Evolutionary conservation across 2,797 vertebrate genomes (phyloP), one percentile per base, ranked within the genome.

Genomic region (Choloepus didactylus): DNA sequence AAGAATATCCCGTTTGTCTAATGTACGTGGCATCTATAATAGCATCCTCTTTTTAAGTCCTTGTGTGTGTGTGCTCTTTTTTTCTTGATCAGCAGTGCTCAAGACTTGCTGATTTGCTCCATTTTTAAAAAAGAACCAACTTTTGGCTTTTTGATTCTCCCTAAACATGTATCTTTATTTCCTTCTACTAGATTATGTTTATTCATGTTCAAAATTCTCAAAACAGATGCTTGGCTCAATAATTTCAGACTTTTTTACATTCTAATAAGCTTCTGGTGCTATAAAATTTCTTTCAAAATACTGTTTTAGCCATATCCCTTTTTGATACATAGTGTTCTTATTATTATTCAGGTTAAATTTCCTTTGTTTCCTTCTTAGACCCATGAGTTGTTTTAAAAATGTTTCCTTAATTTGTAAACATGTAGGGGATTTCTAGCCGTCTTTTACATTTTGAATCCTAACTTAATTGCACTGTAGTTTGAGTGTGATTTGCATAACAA

Each of bases 371-470:
- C 70, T 96, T 89, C 72, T 87, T 84, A 18, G 66, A 44, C 25
- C 38, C 54, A 66, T 29, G 64, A 76, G 62, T n/a, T 72, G 64
- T n/a, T 31, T n/a, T 64, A 29, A 15, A 18, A 66, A 14, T 66
- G n/a, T n/a, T 66, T 66, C 27, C 29, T 31, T 89, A 69, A 89
- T 81, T 84, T 91, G 59, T 83, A 84, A 81, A 72, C 14, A 81
- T 9, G 72, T 0, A 66, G 19, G 10, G 62, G 41, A 16, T 59
- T 82, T 82, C 64, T 27, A 84, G 59, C 77, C 67, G 73, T 46
- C 76, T 92, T 91, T 89, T 77, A 92, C 15, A 73, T 79, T 95
- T 80, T 95, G 60, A 19, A 69, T 92, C 79, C 72, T 89, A 72
- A 89, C 64, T 69, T 87, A 51, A 80, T 11, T 76, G 16, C 35